phyloP scores from a whole-genome alignment of 2,888 invertebrate genomes.

The Apamea epomidion region DNA sequence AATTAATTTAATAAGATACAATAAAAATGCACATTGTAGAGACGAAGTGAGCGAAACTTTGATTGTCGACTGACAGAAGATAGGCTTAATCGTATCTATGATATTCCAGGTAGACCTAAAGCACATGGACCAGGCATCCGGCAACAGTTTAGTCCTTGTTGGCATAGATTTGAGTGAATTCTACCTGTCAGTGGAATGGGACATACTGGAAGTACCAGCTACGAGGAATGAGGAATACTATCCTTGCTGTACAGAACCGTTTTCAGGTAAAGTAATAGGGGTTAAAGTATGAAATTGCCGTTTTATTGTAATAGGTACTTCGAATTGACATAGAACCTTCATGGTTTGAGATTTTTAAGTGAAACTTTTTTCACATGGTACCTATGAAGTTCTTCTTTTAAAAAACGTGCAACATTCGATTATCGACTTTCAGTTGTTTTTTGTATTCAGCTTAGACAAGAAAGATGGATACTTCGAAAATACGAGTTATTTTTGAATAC shows the following conservation, averaged over 20 bases:
- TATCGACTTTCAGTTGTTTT: too few relatives aligned
- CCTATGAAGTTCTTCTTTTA: too few relatives aligned
- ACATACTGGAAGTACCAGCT: constrained; percentile 98
- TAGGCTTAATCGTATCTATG: background rate
- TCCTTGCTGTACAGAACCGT: constrained; percentile 96
- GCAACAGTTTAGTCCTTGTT: constrained; percentile 95
- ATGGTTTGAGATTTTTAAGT: too few relatives aligned
- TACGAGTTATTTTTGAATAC: too few relatives aligned
- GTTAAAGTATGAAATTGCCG: too few relatives aligned
- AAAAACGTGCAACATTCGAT: too few relatives aligned
- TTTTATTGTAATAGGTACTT: too few relatives aligned
- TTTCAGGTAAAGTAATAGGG: constrained; percentile 94
- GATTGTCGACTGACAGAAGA: background rate
- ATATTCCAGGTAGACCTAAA: constrained; percentile 95
- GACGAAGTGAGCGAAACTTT: background rate
- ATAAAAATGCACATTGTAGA: background rate
- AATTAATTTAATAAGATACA: background rate
- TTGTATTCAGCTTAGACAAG: too few relatives aligned
- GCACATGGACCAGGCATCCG: constrained; percentile 96
- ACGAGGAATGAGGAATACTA: constrained; percentile 98
- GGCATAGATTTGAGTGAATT: constrained; percentile 99
- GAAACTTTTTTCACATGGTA: too few relatives aligned
- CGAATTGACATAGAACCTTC: too few relatives aligned
- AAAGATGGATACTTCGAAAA: too few relatives aligned
- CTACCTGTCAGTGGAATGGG: constrained; percentile 99